These are phyloP conservation scores for Eupithecia exiguata DNA, from an alignment of 2,888 invertebrate genomes.

Conservation along the genomic window DNA sequence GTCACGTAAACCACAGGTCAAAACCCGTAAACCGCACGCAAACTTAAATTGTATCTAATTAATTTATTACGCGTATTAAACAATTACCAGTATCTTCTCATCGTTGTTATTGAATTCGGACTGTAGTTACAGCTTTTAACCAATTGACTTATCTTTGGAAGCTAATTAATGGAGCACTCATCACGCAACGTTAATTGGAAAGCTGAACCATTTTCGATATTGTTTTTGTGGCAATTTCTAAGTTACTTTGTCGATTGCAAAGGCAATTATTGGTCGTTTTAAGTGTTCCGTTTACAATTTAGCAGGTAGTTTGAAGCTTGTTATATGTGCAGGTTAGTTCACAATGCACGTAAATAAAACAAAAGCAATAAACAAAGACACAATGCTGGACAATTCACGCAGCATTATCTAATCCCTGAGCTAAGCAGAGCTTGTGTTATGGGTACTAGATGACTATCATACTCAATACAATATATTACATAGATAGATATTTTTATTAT, in stretches of 20 bases:
- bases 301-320: constrained; percentile 1
- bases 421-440: too few species aligned
- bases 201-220: constrained; percentile 60
- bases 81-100: constrained; percentile 77
- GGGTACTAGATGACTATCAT: too few species aligned
- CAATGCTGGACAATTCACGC: too few species aligned
- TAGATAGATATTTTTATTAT: too few species aligned
- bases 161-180: constrained; percentile 75
- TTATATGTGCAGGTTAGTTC: background rate
- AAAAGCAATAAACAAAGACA: too few species aligned
- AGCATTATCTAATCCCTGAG: too few species aligned
- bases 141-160: constrained; percentile 81
- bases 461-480: too few species aligned
- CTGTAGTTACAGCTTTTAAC: constrained; percentile 63
- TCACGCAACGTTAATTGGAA: constrained; percentile 78
- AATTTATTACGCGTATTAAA: constrained; percentile 83
- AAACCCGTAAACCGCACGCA: constrained; percentile 65
- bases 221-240: constrained; percentile 50
- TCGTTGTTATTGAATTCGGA: constrained; percentile 74
- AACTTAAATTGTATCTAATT: constrained; percentile 80
- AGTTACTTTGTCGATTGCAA: constrained; percentile 35
- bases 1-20: constrained; percentile 18
- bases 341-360: too few species aligned
- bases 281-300: background rate
- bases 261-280: constrained; percentile 22